Conservation (phyloP, 2,888 invertebrate species). For the Aspidiotus rigidus region DNA sequence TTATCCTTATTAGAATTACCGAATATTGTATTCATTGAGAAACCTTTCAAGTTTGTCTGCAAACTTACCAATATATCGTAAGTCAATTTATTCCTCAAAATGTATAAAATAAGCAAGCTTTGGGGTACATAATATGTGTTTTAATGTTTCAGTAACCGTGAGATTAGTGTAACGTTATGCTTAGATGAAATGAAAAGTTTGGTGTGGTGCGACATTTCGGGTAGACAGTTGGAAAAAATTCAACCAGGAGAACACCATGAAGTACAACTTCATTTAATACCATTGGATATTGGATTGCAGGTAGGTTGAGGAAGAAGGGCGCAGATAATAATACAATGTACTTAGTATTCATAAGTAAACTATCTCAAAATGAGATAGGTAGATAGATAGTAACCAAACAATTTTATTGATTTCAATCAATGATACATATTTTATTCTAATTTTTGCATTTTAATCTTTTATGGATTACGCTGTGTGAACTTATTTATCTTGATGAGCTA, state of each 20-base stretch:
- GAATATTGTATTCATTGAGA: slow-evolving; percentile 70
- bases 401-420: background rate
- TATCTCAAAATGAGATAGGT: background rate
- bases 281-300: slow-evolving; percentile 19
- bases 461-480: no score
- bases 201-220: slow-evolving; percentile 22
- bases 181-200: slow-evolving; percentile 25
- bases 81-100: slow-evolving; percentile 38
- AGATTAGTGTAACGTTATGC: slow-evolving; percentile 10
- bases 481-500: no score
- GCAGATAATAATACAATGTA: background rate
- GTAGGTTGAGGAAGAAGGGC: background rate
- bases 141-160: slow-evolving; percentile 18
- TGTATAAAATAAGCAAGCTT: background rate
- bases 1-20: slow-evolving; percentile 77
- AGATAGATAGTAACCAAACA: no score
- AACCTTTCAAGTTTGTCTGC: slow-evolving; percentile 73
- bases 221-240: slow-evolving; percentile 9
- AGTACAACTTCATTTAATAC: slow-evolving; percentile 14
- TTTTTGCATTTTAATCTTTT: background rate
- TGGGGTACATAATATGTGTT: background rate
- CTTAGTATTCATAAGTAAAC: background rate
- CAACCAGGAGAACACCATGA: slow-evolving; percentile 8
- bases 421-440: no score
- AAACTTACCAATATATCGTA: slow-evolving; percentile 65